A percentile compares a stretch with the other conserved stretches of the same genome.
These are phyloP conservation scores for Calliopsis andreniformis DNA, from an alignment of 1,140 invertebrate genomes.

Conservation along the genomic window DNA sequence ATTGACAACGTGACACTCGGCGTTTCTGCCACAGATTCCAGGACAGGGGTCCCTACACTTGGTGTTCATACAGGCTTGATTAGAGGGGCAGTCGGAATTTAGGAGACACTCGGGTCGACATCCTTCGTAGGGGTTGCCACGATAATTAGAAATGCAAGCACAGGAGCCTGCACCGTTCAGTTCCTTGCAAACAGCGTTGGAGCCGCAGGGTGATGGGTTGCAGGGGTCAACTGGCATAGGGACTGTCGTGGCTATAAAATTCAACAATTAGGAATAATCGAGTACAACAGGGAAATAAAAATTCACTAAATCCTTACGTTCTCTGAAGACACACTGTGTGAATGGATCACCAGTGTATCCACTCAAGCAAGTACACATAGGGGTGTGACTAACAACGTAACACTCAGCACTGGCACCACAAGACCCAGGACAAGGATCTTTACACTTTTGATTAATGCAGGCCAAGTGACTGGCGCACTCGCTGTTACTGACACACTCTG, in stretches of 20 bases:
- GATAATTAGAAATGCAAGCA: slow-evolving; percentile 78
- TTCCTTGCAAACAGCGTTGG: slow-evolving; percentile 84
- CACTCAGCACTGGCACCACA: slow-evolving; percentile 78
- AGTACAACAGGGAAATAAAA: not conserved
- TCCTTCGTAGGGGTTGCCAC: slow-evolving; percentile 76
- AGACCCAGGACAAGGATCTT: slow-evolving; percentile 86
- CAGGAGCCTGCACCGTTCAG: slow-evolving; percentile 85
- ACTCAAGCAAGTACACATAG: slow-evolving; percentile 78
- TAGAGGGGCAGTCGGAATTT: slow-evolving; percentile 85
- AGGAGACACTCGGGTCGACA: slow-evolving; percentile 88
- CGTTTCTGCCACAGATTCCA: slow-evolving; percentile 86
- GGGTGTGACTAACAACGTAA: slow-evolving; percentile 77
- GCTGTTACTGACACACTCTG: slow-evolving; percentile 88
- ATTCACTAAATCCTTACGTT: not conserved
- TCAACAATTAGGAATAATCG: not conserved
- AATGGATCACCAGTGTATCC: slow-evolving; percentile 83
- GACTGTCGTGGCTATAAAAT: slow-evolving; percentile 9
- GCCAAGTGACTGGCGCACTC: slow-evolving; percentile 87
- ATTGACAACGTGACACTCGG: slow-evolving; percentile 87
- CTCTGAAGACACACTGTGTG: slow-evolving; percentile 76
- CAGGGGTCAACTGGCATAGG: slow-evolving; percentile 62
- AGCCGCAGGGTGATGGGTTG: slow-evolving; percentile 81
- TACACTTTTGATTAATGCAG: slow-evolving; percentile 88
- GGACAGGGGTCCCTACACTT: slow-evolving; percentile 84
- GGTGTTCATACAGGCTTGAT: slow-evolving; percentile 85